Evolutionary conservation across 2,888 invertebrate genomes (phyloP), one percentile per base, ranked within the genome.

Genomic region (Matsumyia berberina): DNA sequence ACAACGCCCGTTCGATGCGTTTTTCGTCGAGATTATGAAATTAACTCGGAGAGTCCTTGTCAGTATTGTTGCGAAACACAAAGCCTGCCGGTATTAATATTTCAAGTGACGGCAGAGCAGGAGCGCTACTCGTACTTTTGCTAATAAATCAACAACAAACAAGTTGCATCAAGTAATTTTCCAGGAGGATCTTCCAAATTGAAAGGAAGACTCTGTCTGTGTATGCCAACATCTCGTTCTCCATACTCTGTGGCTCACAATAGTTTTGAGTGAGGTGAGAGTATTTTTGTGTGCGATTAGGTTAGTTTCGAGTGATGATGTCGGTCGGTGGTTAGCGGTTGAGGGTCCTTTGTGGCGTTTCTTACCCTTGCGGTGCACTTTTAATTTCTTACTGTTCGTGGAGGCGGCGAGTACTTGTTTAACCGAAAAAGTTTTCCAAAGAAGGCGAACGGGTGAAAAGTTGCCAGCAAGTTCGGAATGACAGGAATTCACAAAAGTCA

Each of bases 401-500:
- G 29, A 24, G 19, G 35, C 24, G 24, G 24, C 4, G 24, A n/a
- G n/a, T n/a, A n/a, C n/a, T 29, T 42, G 31, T 11, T 55, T 12
- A 55, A 44, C 67, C 24, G 35, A 44, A 67, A 55, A 57, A 57
- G 33, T 53, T 69, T 44, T 29, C 3, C 15, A 53, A 24, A 39
- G 3, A 29, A 4, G 15, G 11, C 3, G 42, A 8, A 24, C 4
- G 39, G n/a, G 4, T 0, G 31, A 64, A 74, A 74, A 74, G 37
- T 74, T 74, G 11, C 0, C 15, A 42, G 44, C 33, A 44, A 69
- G 69, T 33, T 44, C 15, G 33, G 46, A 15, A 33, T 57, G 66
- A 66, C 66, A 66, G 64, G 37, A 57, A 66, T 55, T 55, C 64
- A 64, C 55, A 64, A 57, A 64, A 57, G 74, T 74, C 74, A 74